Percentiles rank a stretch among this genome's conserved stretches.
These are phyloP conservation scores for Epinotia nisella DNA, from an alignment of 2,888 invertebrate species.

Conservation along the genomic window DNA sequence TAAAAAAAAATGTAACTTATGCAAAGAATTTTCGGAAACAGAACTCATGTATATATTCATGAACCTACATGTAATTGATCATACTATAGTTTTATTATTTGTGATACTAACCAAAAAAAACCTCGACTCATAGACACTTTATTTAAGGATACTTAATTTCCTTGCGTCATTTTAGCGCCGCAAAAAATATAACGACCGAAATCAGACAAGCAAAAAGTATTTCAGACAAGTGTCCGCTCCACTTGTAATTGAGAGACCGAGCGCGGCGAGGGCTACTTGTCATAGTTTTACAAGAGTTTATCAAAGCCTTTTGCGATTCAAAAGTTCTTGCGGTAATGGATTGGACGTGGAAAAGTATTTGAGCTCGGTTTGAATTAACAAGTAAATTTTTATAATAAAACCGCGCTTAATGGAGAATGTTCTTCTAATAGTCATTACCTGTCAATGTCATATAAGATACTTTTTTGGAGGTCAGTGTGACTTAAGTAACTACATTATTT, in stretches of 20 bases:
- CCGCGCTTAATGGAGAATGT: too few relatives aligned
- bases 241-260: conserved; percentile 14
- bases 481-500: too few relatives aligned
- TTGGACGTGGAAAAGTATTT: not conserved
- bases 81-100: not conserved
- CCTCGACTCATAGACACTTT: too few relatives aligned
- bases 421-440: too few relatives aligned
- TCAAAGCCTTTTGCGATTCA: not conserved
- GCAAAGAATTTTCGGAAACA: too few relatives aligned
- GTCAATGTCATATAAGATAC: too few relatives aligned
- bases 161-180: conserved; percentile 25
- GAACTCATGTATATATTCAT: too few relatives aligned
- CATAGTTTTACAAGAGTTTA: conserved; percentile 21
- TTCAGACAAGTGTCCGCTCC: conserved; percentile 14
- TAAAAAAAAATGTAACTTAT: too few relatives aligned
- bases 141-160: not conserved
- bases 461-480: too few relatives aligned
- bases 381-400: too few relatives aligned
- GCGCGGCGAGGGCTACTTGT: conserved; percentile 6
- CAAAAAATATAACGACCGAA: conserved; percentile 4
- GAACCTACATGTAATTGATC: too few relatives aligned
- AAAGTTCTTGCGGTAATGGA: not conserved
- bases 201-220: conserved; percentile 25
- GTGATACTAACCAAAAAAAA: not conserved
- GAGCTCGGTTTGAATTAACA: not conserved